phyloP scores from a whole-genome alignment of 2,888 invertebrate species.

The Brachypalpus laphriformis region DNA sequence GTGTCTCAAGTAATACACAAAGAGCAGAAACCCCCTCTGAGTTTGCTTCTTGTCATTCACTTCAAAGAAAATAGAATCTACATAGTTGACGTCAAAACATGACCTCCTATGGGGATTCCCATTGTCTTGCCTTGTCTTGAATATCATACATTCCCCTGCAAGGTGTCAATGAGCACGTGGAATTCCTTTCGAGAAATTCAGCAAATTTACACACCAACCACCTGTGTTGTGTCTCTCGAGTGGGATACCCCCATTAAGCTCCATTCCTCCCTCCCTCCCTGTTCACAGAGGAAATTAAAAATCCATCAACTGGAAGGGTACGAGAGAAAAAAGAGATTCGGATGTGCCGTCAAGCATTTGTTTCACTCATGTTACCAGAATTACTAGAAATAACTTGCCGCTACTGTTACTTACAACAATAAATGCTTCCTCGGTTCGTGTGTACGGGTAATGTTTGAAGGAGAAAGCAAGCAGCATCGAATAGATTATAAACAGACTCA shows the following conservation, averaged over 20 bases:
- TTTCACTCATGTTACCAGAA: neutral
- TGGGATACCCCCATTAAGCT: neutral
- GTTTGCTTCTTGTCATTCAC: no score
- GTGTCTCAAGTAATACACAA: no score
- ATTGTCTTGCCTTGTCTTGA: no score
- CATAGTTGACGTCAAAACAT: no score
- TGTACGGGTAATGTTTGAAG: neutral
- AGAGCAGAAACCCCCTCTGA: no score
- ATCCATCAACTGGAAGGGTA: neutral
- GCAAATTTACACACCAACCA: neutral
- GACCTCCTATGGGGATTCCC: no score
- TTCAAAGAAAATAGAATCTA: no score
- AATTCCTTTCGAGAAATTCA: neutral
- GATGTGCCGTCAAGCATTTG: neutral
- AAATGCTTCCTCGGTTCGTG: neutral
- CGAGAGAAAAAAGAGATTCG: neutral
- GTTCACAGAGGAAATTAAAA: neutral
- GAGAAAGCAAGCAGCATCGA: constrained; percentile 2
- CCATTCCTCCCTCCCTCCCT: no score
- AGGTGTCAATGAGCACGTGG: neutral
- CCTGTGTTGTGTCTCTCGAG: neutral
- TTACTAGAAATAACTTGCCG: neutral
- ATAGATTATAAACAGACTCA: neutral
- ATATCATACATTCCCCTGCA: no score
- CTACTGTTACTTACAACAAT: neutral